Conservation (phyloP, 2,797 vertebrate species). For the Acrossocheilus fasciatus region DNA sequence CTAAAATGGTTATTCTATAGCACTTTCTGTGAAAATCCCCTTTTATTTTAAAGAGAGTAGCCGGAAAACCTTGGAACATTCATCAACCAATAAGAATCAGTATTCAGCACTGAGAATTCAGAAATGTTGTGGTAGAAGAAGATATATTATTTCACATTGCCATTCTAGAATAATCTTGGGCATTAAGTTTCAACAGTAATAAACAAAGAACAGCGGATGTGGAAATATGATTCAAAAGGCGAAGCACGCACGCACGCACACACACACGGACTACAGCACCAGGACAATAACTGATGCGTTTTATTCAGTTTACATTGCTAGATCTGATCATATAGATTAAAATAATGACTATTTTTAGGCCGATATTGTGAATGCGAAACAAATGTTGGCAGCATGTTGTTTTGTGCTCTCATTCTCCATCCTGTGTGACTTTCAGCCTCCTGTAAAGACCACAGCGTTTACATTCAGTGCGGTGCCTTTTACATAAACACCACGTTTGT, state of each 20-base stretch:
- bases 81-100: neutral
- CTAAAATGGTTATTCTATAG: neutral
- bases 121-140: neutral
- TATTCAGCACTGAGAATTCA: neutral
- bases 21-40: neutral
- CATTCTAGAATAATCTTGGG: neutral
- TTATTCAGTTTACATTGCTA: constrained; percentile 71
- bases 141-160: neutral
- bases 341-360: constrained; percentile 59
- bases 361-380: constrained; percentile 71
- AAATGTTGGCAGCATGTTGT: constrained; percentile 76
- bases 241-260: constrained; percentile 47
- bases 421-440: constrained; percentile 68
- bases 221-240: constrained; percentile 44
- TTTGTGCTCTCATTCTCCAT: constrained; percentile 57
- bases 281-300: constrained; percentile 67
- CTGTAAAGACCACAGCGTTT: constrained; percentile 74
- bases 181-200: neutral
- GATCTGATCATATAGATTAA: constrained; percentile 66
- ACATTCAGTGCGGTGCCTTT: constrained; percentile 75
- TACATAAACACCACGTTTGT: constrained; percentile 77
- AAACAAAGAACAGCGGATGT: neutral
- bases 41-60: neutral
- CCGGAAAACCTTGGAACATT: neutral
- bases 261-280: constrained; percentile 55